These are phyloP conservation scores for Tipula confusa DNA, from an alignment of 2,888 invertebrate species.

Conservation along the genomic window DNA sequence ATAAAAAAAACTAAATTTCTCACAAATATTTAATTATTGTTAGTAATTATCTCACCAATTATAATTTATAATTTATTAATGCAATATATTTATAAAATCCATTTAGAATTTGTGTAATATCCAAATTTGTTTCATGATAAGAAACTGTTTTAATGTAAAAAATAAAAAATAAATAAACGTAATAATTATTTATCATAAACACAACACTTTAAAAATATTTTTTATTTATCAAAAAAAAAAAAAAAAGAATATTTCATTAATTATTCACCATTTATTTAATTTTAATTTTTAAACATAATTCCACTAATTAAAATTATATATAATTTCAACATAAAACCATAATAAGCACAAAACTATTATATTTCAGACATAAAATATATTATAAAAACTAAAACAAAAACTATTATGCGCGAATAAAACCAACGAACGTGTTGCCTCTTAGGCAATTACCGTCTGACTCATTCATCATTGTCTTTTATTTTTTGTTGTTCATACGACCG, in stretches of 20 bases:
- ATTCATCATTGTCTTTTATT: slow-evolving; percentile 28
- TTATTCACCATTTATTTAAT: slow-evolving; percentile 13
- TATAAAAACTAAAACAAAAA: slow-evolving; percentile 28
- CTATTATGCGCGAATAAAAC: slow-evolving; percentile 26
- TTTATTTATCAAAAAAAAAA: neutral
- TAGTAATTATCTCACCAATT: neutral
- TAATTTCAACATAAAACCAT: neutral
- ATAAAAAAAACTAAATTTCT: neutral
- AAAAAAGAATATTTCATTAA: slow-evolving; percentile 16
- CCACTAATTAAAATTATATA: neutral
- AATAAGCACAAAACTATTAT: neutral
- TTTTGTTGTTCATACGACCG: neutral
- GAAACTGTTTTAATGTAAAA: neutral
- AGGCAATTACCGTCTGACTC: slow-evolving; percentile 35
- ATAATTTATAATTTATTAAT: neutral
- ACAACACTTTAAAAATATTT: neutral
- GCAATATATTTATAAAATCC: neutral
- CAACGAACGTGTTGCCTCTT: slow-evolving; percentile 34
- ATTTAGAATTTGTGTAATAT: slow-evolving; percentile 12
- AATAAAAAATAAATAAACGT: neutral
- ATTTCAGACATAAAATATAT: too few species aligned
- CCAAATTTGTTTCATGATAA: slow-evolving; percentile 20
- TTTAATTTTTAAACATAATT: neutral
- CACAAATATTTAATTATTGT: neutral
- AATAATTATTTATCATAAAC: neutral